Percentiles rank a stretch among this genome's conserved stretches.
These are phyloP conservation scores for Syrrhaptes paradoxus DNA, from an alignment of 2,113 vertebrate species.

Conservation along the genomic window DNA sequence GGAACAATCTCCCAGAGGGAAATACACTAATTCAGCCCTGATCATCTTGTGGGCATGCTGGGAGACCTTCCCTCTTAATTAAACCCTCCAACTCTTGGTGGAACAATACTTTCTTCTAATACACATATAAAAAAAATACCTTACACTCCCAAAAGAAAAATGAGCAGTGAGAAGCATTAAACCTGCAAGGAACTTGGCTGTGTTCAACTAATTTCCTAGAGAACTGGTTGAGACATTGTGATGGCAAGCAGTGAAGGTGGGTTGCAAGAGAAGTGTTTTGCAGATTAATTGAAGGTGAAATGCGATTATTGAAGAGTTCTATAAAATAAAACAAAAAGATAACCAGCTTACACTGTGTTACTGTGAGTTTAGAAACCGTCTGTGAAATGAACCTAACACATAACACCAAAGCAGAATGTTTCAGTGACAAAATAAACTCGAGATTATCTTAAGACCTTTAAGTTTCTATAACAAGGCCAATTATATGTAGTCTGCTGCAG, in stretches of 20 bases:
- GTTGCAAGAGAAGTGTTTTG: background rate
- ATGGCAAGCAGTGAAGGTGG: background rate
- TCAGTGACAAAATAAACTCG: slow-evolving; percentile 3
- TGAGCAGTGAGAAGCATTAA: background rate
- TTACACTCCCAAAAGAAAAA: background rate
- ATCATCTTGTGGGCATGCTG: background rate
- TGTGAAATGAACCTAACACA: background rate
- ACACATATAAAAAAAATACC: background rate
- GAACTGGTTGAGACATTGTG: background rate
- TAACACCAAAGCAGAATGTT: background rate
- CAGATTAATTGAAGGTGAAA: background rate
- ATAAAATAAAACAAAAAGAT: background rate
- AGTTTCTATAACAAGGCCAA: slow-evolving; percentile 17
- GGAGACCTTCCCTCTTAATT: background rate
- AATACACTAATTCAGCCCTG: background rate
- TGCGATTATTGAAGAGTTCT: background rate
- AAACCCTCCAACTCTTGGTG: background rate
- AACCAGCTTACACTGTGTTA: background rate
- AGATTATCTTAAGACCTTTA: slow-evolving; percentile 20
- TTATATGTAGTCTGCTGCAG: background rate
- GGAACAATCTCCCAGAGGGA: background rate
- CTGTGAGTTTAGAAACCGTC: background rate
- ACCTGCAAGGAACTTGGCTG: background rate
- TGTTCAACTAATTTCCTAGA: background rate
- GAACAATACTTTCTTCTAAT: background rate